Conservation (phyloP, 2,888 invertebrate species). For the Cheilosia grossa region DNA sequence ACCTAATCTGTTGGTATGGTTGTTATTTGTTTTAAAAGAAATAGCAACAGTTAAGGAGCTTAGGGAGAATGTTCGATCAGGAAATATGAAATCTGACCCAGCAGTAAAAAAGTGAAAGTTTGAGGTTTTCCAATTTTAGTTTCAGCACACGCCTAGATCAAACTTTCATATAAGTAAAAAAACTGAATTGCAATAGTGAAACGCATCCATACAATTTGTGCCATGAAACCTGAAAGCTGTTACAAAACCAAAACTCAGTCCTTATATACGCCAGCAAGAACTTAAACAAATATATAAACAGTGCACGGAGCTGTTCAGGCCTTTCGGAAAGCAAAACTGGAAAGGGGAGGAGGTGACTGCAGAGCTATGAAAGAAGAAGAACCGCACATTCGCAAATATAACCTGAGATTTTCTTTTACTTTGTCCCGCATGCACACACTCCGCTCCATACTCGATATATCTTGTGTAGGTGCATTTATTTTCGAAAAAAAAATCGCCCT, state of each 20-base stretch:
- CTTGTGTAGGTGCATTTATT: slow-evolving; percentile 50
- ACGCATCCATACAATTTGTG: neutral
- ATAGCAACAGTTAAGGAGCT: too few species aligned
- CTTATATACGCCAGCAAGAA: slow-evolving; percentile 8
- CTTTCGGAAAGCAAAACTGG: slow-evolving; percentile 11
- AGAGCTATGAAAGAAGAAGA: slow-evolving; percentile 53
- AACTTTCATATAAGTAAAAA: too few species aligned
- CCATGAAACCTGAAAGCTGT: neutral
- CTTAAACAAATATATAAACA: slow-evolving; percentile 64
- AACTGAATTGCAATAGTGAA: too few species aligned
- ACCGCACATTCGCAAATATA: slow-evolving; percentile 73
- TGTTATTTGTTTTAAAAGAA: too few species aligned
- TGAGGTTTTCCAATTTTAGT: too few species aligned
- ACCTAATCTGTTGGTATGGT: too few species aligned
- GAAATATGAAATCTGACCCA: too few species aligned
- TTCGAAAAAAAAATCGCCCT: slow-evolving; percentile 31
- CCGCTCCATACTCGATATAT: slow-evolving; percentile 46
- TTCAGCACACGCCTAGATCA: too few species aligned
- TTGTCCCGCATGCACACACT: slow-evolving; percentile 31
- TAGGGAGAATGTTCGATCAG: too few species aligned
- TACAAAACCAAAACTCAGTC: neutral
- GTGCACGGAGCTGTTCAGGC: slow-evolving; percentile 52
- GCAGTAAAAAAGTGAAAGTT: too few species aligned
- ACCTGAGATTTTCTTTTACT: slow-evolving; percentile 59
- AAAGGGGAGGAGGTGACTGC: slow-evolving; percentile 27